Evolutionary conservation across 2,888 invertebrate species (phyloP), one percentile per base, ranked within the genome.

Genomic region (Synergus gifuensis): DNA sequence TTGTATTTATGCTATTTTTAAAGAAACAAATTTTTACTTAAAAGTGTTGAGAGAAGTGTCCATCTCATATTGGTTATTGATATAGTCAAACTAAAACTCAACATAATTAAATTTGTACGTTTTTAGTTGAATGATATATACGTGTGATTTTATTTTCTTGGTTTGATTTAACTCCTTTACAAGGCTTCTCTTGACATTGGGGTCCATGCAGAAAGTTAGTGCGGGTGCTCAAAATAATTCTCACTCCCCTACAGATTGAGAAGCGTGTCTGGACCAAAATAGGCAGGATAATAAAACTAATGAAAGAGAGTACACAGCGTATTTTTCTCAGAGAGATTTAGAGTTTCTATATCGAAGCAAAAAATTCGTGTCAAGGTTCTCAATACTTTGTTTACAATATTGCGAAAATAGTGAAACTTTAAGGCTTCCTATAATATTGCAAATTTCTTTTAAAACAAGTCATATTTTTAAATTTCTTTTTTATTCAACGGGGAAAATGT

Each of bases 191-290:
- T 11, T 36, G 22, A 28, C 22, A 12, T 14, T 28, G 60, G 22
- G 22, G 22, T 28, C 5, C n/a, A 54, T 60, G 73, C n/a, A 49
- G 28, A 73, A 66, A 54, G 73, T 54, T 69, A 73, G 73, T 73
- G 73, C 73, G 73, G 73, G 73, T 54, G 87, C 86, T 86, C 84
- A 83, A 89, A 89, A 89, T 89, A 89, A 88, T 87, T 83, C 85
- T 86, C 16, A 73, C 88, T 88, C 88, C 88, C 88, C 88, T 84
- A 83, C 84, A 83, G 83, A 85, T 85, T 78, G 79, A 82, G 84
- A 84, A 85, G 83, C 60, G 84, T 83, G 86, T 84, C 85, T 83
- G 84, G 84, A 87, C 88, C 78, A 80, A 89, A 89, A 89, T 89
- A 89, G 85, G 83, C 85, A 82, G 83, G 36, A 49, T 54, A 73